Percentiles rank a stretch among this genome's conserved stretches.
Conservation (phyloP, 2,888 invertebrate genomes). For the Drosophila paracracens region DNA sequence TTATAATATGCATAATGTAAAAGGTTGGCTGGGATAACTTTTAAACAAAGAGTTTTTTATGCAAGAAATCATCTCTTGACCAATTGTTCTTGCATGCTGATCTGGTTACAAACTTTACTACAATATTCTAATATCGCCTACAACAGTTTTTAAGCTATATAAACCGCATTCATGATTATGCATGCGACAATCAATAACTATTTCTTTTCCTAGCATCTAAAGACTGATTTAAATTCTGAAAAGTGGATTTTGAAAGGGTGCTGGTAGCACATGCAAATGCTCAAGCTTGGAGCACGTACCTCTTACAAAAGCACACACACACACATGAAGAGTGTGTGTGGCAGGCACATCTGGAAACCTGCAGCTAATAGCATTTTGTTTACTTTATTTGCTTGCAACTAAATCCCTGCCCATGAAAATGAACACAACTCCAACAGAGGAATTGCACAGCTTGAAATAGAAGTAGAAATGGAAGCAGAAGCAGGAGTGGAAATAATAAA, state of each 20-base stretch:
- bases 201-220: background rate
- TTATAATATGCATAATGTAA: background rate
- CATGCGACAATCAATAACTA: background rate
- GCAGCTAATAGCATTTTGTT: slow-evolving; percentile 47
- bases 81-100: background rate
- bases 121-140: background rate
- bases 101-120: background rate
- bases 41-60: background rate
- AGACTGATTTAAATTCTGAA: background rate
- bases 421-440: slow-evolving; percentile 25
- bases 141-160: background rate
- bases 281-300: background rate
- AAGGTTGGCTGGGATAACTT: background rate
- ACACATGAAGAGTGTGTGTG: background rate
- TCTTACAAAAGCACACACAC: background rate
- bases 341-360: slow-evolving; percentile 30
- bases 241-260: background rate
- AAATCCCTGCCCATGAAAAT: slow-evolving; percentile 37
- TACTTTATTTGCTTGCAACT: slow-evolving; percentile 41
- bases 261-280: slow-evolving; percentile 3
- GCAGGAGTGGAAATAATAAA: background rate
- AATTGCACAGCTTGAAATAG: slow-evolving; percentile 14
- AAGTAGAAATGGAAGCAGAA: background rate
- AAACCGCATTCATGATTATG: background rate
- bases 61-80: background rate